Percentiles rank a stretch among this genome's conserved stretches.
Conservation (phyloP, 2,797 vertebrate species). For the Parauchenoglanis ngamensis region DNA sequence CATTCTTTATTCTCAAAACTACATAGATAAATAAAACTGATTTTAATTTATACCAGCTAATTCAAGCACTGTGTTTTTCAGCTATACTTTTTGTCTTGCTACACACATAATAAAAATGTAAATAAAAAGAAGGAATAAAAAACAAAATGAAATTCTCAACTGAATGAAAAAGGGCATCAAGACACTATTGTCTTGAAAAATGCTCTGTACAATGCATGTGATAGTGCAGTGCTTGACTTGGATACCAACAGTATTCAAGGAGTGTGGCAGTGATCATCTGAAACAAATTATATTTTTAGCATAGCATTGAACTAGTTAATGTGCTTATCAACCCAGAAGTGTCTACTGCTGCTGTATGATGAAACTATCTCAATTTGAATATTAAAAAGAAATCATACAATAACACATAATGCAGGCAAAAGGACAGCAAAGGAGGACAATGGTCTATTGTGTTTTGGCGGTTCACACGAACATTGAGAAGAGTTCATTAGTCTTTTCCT, state of each 20-base stretch:
- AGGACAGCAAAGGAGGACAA: slow-evolving; percentile 68
- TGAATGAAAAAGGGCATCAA: neutral
- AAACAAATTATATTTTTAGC: slow-evolving; percentile 25
- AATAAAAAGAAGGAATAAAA: neutral
- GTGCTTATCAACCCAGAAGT: slow-evolving; percentile 74
- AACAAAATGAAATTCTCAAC: neutral
- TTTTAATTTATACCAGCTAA: neutral
- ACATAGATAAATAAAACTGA: neutral
- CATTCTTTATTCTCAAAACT: neutral
- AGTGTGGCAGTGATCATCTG: slow-evolving; percentile 31
- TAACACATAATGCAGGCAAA: slow-evolving; percentile 66
- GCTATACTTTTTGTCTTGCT: neutral
- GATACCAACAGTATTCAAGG: neutral
- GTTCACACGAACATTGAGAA: slow-evolving; percentile 61
- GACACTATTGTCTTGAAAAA: neutral
- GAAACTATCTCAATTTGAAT: slow-evolving; percentile 55
- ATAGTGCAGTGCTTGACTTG: slow-evolving; percentile 1
- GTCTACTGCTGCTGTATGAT: slow-evolving; percentile 58
- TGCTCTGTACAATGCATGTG: neutral
- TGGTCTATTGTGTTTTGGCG: slow-evolving; percentile 68
- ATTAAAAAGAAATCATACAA: slow-evolving; percentile 53
- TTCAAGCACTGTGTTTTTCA: neutral
- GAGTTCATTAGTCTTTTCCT: slow-evolving; percentile 72
- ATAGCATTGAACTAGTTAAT: slow-evolving; percentile 55
- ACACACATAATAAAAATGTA: neutral